Evolutionary conservation across 2,888 invertebrate species (phyloP).

Genomic region (Clunio marinus): DNA sequence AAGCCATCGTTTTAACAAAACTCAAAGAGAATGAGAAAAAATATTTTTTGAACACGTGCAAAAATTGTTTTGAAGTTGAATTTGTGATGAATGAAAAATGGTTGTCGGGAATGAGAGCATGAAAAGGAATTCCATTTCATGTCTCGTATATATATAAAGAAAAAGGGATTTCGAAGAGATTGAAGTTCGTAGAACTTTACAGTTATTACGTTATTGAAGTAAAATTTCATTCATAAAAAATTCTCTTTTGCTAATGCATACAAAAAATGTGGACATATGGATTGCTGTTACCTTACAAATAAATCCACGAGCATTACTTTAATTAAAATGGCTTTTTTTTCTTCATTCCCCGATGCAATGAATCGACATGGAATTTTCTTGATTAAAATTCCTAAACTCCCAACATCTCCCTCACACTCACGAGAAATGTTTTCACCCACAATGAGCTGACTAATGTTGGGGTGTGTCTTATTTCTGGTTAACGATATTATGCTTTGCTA

Average conservation of each 20-base stretch:
- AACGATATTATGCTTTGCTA: constrained; percentile 33
- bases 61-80: constrained; percentile 27
- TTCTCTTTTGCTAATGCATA: neutral
- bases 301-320: constrained; percentile 22
- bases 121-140: constrained; percentile 35
- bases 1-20: constrained; percentile 26
- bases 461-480: constrained; percentile 34
- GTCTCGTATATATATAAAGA: neutral
- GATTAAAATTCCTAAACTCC: constrained; percentile 37
- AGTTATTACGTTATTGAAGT: constrained; percentile 12
- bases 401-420: neutral
- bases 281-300: constrained; percentile 32
- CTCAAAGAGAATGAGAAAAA: constrained; percentile 6
- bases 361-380: neutral
- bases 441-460: constrained; percentile 34
- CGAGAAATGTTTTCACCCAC: constrained; percentile 31
- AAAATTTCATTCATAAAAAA: neutral
- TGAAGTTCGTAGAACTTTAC: neutral
- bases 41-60: constrained; percentile 39
- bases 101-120: neutral
- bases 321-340: constrained; percentile 21
- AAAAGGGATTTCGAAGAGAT: constrained; percentile 21
- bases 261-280: constrained; percentile 32
- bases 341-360: too few species aligned
- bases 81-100: constrained; percentile 27